Evolutionary conservation across 2,888 invertebrate genomes (phyloP), one percentile per base, ranked within the genome.

Genomic region (Oscheius myriophilus): DNA sequence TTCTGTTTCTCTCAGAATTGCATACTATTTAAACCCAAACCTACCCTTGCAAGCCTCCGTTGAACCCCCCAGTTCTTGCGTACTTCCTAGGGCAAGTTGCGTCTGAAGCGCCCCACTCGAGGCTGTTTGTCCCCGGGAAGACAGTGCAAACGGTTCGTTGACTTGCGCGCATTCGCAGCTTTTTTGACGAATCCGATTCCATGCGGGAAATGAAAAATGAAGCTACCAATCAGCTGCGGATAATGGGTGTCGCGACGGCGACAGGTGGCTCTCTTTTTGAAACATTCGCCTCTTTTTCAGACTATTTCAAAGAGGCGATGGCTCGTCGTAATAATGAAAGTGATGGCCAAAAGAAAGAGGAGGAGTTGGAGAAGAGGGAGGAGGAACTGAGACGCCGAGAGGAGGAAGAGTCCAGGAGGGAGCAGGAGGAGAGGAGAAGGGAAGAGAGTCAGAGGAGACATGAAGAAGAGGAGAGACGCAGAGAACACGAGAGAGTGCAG

Each of bases 261-360:
- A 39, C 58, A 58, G 45, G 45, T 58, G 58, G 58, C 58, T 25
- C 39, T 26, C 43, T 21, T 49, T 58, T 45, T 43, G n/a, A 42
- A 58, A 49, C 33, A 33, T 33, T 33, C 33, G 33, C 33, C 21
- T 49, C 41, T 51, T 43, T 70, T 80, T 70, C 63, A 80, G 80
- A 78, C 45, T 81, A 81, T 69, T 81, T 78, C 77, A 79, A 79
- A 63, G 67, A 72, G 12, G 78, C 81, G 1, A 73, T 79, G 78
- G 67, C 70, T 41, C 71, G 63, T 26, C 71, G 67, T 45, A 67
- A 67, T 66, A 59, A 67, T 39, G 71, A 75, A 55, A 68, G 61
- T 26, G 67, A 64, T n/a, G 66, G 52, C 7, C 53, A 61, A 41
- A 26, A 52, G 68, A 25, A 62, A 59, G 54, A 69, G 51, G 64